Base-by-base conservation (phyloP, 2,888 invertebrate genomes). In the Hypolimnas misippus region DNA sequence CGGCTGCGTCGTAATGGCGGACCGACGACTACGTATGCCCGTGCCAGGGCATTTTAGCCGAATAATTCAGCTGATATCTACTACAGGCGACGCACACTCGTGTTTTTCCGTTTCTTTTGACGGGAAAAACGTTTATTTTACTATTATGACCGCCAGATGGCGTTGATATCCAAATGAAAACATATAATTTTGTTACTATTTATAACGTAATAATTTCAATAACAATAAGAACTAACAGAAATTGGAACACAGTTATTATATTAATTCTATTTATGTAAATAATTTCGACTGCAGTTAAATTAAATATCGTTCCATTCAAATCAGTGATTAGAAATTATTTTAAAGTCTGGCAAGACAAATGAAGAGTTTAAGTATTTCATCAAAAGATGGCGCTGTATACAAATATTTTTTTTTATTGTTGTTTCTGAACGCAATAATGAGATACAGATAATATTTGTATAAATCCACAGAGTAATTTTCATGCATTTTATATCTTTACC, bases 21-120 rank as follows among this genome's bases (percentile, higher is more conserved):
- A 92, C 92, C 92, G 92, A 92, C 89, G 91, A 91, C 92, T 92
- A 92, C 92, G 92, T 92, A 92, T 92, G 92, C 92, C 92, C 92
- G 92, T 91, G 92, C 92, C 92, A 92, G 92, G 92, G 92, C 92
- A 92, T 92, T 92, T 90, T 91, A 91, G 92, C 92, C 92, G 92
- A 92, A 92, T 92, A 92, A 91, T 92, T 92, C 92, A 92, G 92
- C 92, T 92, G 92, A 92, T 92, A 92, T 86, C 90, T 88, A 90
- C 88, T 82, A 87, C 70, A 91, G 89, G 87, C 89, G 89, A 89
- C 90, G 89, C 89, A 87, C 85, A 83, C 84, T 91, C 91, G 91
- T 92, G 90, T 92, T 92, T 91, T 89, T 92, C 92, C 92, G 91
- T 90, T 92, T 92, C 92, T 92, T 90, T 92, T 89, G 89, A 89